Base-by-base conservation (phyloP, 2,888 invertebrate genomes). In the Schizaphis graminum region DNA sequence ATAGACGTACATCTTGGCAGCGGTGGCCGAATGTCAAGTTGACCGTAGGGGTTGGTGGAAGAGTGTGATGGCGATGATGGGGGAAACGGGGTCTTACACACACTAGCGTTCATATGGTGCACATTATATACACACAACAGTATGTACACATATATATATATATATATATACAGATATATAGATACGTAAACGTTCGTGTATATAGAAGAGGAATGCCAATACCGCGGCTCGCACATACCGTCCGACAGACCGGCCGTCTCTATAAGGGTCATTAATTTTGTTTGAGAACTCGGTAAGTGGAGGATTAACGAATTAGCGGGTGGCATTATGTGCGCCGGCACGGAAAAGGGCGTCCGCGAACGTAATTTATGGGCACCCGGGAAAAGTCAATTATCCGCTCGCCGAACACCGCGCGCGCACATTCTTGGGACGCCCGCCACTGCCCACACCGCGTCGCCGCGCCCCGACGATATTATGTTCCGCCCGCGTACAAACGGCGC, bases 301-400 rank as follows among this genome's bases (percentile, higher is more conserved):
- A 94, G 93, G 93, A 94, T 94, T 94, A 94, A 94, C 93, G 93
- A 86, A 94, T 94, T 91, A 94, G 93, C 93, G 93, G 93, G 86
- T 90, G 86, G 85, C 86, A 93, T 93, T 93, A 93, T 93, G 93
- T 90, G 93, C 93, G 89, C 85, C 93, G 61, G 90, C 89, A 91
- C 93, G 93, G 93, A 94, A 90, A 93, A 91, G 93, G 93, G 93
- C 93, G 93, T 94, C 93, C 61, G 86, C 85, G 85, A 67, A 77
- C 93, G 90, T 94, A 94, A 94, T 94, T 94, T 94, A 94, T 94
- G 93, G 93, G 86, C 89, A 61, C 67, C 90, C 90, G 85, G 93
- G 90, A 94, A 94, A 94, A 94, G 93, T 94, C 93, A 94, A 94
- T 94, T 94, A 94, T 94, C 93, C 90, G 93, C 90, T 85, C 57